phyloP scores from a whole-genome alignment of 2,113 vertebrate species.

The Actenoides lindsayi region DNA sequence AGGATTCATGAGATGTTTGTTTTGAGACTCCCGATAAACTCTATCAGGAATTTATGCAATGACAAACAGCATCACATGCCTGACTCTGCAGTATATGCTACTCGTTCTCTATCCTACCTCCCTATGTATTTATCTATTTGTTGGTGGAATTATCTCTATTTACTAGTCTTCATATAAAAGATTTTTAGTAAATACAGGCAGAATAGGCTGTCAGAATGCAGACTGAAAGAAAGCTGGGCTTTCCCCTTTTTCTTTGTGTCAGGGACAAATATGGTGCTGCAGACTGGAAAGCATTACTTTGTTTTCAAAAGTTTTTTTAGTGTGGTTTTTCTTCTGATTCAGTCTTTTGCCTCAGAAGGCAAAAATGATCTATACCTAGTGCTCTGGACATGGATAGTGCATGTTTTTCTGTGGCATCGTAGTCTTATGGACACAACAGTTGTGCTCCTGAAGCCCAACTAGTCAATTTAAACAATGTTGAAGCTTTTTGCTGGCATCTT shows the following conservation, averaged over 20 bases:
- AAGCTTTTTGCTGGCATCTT: not conserved
- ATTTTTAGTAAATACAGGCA: not conserved
- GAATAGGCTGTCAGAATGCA: not conserved
- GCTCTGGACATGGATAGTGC: not conserved
- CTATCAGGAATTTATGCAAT: not conserved
- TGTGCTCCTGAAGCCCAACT: not conserved
- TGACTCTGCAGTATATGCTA: not conserved
- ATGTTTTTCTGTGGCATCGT: not conserved
- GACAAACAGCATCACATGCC: not conserved
- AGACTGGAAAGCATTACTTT: not conserved
- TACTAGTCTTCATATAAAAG: not conserved
- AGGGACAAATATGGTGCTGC: not conserved
- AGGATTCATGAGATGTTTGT: not conserved
- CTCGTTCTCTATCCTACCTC: not conserved
- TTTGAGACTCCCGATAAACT: not conserved
- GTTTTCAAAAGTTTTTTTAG: not conserved
- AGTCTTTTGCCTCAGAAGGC: not conserved
- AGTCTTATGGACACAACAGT: not conserved
- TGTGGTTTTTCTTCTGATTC: not conserved
- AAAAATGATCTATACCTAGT: not conserved
- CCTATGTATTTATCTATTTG: not conserved
- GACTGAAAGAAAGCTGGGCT: not conserved
- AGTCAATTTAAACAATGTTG: not conserved
- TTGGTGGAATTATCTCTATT: not conserved
- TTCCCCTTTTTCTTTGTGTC: not conserved